Conservation (phyloP, 2,888 invertebrate species). For the Gisinianus flammeolus region DNA sequence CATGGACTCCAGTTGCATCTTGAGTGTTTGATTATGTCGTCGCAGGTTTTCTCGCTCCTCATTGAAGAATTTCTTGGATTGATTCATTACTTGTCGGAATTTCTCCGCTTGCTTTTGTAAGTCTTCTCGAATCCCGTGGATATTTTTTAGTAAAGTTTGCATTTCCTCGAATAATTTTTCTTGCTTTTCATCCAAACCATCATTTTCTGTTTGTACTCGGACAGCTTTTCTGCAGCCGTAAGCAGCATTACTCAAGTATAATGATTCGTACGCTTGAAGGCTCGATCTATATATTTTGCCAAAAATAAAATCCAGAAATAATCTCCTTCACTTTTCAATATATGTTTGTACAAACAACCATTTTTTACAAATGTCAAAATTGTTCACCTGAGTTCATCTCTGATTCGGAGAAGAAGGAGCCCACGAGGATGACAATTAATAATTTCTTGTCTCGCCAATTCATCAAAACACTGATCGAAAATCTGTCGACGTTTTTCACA, state of each 20-base stretch:
- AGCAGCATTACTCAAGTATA: slow-evolving; percentile 34
- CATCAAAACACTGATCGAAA: slow-evolving; percentile 26
- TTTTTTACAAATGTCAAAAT: background rate
- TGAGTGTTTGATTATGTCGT: slow-evolving; percentile 20
- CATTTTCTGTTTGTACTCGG: background rate
- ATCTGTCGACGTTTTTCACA: background rate
- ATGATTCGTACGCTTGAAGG: slow-evolving; percentile 8
- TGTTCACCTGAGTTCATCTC: slow-evolving; percentile 33
- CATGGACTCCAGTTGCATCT: slow-evolving; percentile 26
- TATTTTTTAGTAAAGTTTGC: background rate
- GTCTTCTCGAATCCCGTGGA: background rate
- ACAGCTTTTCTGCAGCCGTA: slow-evolving; percentile 26
- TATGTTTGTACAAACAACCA: background rate
- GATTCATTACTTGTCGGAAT: background rate
- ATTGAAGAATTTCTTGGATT: slow-evolving; percentile 7
- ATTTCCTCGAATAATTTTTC: background rate
- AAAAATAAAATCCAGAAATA: background rate
- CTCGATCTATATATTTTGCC: slow-evolving; percentile 11
- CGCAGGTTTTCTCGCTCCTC: slow-evolving; percentile 18
- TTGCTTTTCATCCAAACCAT: background rate
- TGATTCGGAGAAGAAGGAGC: slow-evolving; percentile 20
- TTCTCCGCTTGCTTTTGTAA: slow-evolving; percentile 9
- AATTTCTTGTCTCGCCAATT: slow-evolving; percentile 31
- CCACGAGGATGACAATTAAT: slow-evolving; percentile 22
- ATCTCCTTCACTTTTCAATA: no score